A percentile compares a stretch with the other conserved stretches of the same genome.
Evolutionary conservation across 2,888 invertebrate species (phyloP).

Genomic region (Lepidonotus clava): DNA sequence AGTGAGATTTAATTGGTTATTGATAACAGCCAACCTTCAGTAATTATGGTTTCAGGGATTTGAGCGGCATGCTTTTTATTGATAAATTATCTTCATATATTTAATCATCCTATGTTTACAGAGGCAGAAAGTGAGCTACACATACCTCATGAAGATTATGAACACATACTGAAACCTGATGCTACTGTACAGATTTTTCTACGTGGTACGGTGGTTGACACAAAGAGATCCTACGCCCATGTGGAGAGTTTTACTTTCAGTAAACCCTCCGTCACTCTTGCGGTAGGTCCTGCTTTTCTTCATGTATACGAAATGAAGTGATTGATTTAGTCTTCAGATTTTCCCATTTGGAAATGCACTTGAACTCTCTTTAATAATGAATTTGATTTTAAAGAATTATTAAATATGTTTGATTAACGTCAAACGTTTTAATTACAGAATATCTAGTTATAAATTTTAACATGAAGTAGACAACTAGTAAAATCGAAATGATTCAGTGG

Average conservation of each 20-base stretch:
- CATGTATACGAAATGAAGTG: background rate
- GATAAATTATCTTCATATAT: no score
- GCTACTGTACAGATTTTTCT: constrained; percentile 74
- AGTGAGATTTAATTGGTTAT: background rate
- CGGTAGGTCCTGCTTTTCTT: constrained; percentile 66
- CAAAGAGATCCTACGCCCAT: constrained; percentile 71
- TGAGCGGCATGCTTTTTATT: background rate
- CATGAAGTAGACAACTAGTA: no score
- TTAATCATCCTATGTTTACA: constrained; percentile 59
- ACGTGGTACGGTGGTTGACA: constrained; percentile 74
- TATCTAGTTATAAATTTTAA: no score
- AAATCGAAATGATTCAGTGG: no score
- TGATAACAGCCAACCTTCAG: background rate
- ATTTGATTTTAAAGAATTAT: no score
- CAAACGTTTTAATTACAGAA: no score
- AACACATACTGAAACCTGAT: constrained; percentile 73
- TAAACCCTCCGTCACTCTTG: constrained; percentile 75
- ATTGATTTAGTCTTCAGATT: no score
- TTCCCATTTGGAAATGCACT: no score
- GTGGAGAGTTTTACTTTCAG: constrained; percentile 72
- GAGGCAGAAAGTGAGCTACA: constrained; percentile 68
- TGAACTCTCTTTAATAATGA: no score
- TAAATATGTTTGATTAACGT: no score
- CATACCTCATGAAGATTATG: constrained; percentile 71
- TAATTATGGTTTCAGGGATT: background rate